Evolutionary conservation across 2,797 vertebrate species (phyloP), one percentile per base, ranked within the genome.

Genomic region (Menidia menidia): DNA sequence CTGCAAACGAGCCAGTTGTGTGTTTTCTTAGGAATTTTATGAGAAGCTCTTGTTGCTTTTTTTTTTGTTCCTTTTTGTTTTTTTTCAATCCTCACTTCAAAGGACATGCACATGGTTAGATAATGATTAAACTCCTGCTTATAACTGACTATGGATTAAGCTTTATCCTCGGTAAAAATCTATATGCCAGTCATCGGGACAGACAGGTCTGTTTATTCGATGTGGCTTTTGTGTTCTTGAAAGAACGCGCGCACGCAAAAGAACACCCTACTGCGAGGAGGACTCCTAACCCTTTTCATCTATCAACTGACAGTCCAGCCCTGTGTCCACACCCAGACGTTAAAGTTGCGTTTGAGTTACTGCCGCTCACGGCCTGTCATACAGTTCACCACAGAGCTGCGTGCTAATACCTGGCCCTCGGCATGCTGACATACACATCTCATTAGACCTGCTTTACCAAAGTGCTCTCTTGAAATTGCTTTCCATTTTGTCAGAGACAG

Each of bases 281-380:
- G 50, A 60, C 68, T 67, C 60, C 71, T 61, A 69, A 75, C 67
- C 56, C 62, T 67, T 77, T 62, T 84, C 73, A 84, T 92, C 68
- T 84, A 64, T 83, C 76, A 82, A 6, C 72, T 55, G 81, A 73
- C 61, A 83, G 64, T 64, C 55, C 35, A 73, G 66, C 72, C 76
- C 62, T 68, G 55, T 82, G 81, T 78, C 62, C 71, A 52, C 81
- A 80, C 60, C 68, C 71, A 59, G 75, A 73, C 83, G 80, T 85
- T 81, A 88, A 78, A 63, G 57, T 63, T 60, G 55, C 16, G 16
- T 68, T 56, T 73, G 60, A 74, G 66, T 81, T 84, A 78, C 73
- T 67, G 71, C 75, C 72, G 73, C 67, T 78, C 7, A 42, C 13
- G 57, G 71, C 68, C 71, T 81, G 65, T 78, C 41, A 57, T 62